These are phyloP conservation scores for Crotalus horridus DNA, from an alignment of 2,113 vertebrate species.

Conservation along the genomic window DNA sequence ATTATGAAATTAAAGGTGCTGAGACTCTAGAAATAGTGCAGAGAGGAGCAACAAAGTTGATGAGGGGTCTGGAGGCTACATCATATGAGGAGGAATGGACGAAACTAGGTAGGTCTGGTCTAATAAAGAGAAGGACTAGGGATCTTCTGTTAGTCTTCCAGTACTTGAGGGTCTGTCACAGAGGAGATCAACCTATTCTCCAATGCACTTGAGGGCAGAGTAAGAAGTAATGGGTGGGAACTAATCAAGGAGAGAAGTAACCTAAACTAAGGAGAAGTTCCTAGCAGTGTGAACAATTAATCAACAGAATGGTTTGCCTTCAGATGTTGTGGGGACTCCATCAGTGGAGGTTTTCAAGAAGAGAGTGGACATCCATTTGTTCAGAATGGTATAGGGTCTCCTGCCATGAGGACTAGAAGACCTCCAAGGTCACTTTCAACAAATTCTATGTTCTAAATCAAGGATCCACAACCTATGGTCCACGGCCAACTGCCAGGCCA, in stretches of 20 bases:
- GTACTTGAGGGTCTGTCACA: no score
- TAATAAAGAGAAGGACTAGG: no score
- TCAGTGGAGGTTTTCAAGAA: not conserved
- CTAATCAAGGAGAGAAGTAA: not conserved
- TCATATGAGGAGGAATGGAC: not conserved
- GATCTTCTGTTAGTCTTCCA: no score
- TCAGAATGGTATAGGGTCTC: not conserved
- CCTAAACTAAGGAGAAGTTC: not conserved
- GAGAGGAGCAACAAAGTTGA: not conserved
- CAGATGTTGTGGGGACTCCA: not conserved
- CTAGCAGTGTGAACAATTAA: not conserved
- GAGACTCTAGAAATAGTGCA: not conserved
- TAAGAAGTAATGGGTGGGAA: not conserved
- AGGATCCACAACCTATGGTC: no score
- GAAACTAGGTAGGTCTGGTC: not conserved
- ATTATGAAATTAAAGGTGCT: not conserved
- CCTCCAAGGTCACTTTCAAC: not conserved
- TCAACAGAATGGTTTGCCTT: not conserved
- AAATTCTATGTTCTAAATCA: not conserved
- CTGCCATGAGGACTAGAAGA: not conserved
- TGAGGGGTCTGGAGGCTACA: not conserved
- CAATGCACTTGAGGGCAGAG: no score
- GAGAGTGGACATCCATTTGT: not conserved
- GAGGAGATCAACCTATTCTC: no score
- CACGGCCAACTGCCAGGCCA: no score